Evolutionary conservation across 2,797 vertebrate species (phyloP), one percentile per base, ranked within the genome.

Genomic region (Nasua narica): DNA sequence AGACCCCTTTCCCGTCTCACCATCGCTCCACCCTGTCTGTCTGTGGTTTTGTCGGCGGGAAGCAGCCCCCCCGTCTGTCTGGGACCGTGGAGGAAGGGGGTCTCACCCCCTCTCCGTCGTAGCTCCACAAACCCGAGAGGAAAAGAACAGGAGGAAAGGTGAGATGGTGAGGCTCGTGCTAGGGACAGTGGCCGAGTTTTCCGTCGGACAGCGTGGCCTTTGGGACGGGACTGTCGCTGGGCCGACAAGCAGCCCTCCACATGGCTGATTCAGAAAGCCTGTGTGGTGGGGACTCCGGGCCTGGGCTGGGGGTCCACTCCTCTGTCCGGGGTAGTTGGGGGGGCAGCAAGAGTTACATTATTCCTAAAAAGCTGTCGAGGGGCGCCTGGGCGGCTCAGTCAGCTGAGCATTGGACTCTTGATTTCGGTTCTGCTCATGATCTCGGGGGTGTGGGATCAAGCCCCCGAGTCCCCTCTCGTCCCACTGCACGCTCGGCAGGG

Each of bases 291-390:
- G 62, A 43, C 23, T 83, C 35, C 60, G 40, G 72, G 52, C 52
- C 60, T 72, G 46, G 54, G 52, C n/a, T 62, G 35, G 18, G 54
- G 11, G 14, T 40, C 50, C 35, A 50, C 19, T 40, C 74, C 40
- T 58, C 54, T 13, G 0, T 58, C 8, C 3, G n/a, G 13, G 8
- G 8, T 40, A 11, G 27, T 8, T 29, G 62, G 65, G 10, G 16
- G 15, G 13, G 11, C 27, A 70, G 2, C 35, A 46, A 37, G 5
- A 69, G 37, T 67, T n/a, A 60, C 14, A 15, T 46, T 46, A 14
- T 90, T 87, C 83, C 72, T 76, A 58, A 81, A 89, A 62, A 37
- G 19, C 67, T 4, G 7, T 62, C 60, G 7, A 35, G 65, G 65
- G 65, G n/a, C n/a, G 10, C n/a, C 8, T 35, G 65, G n/a, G n/a